Evolutionary conservation across 2,888 invertebrate species (phyloP).

Genomic region (Autographa gamma): DNA sequence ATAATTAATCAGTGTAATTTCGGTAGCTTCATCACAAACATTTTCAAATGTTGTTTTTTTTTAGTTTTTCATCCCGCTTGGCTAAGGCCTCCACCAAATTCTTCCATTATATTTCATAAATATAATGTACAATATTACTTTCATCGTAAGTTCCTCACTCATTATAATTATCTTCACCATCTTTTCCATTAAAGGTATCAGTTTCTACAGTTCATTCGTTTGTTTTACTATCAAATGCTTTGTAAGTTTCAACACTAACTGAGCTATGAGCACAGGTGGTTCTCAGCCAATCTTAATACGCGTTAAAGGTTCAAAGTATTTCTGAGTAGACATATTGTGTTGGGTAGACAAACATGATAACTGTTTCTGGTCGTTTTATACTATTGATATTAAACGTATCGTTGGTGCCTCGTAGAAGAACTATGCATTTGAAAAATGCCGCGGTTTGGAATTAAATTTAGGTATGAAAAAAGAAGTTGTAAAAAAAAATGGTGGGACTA

Average conservation of each 20-base stretch:
- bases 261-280: constrained; percentile 48
- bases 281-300: constrained; percentile 37
- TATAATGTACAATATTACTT: neutral
- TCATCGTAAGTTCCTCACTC: neutral
- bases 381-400: neutral
- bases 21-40: neutral
- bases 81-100: too few relatives aligned
- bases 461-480: too few relatives aligned
- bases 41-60: too few relatives aligned
- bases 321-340: neutral
- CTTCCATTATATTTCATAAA: neutral
- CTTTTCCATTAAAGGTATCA: constrained; percentile 5
- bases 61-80: too few relatives aligned
- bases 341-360: constrained; percentile 15
- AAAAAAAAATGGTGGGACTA: too few relatives aligned
- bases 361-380: neutral
- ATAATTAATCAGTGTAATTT: neutral
- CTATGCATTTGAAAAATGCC: neutral
- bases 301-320: constrained; percentile 16
- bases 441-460: neutral
- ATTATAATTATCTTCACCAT: neutral
- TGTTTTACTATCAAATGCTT: constrained; percentile 25
- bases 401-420: neutral
- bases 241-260: constrained; percentile 18
- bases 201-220: constrained; percentile 22